Base-by-base conservation (phyloP, 1,140 invertebrate species). In the Dendrolimus kikuchii region DNA sequence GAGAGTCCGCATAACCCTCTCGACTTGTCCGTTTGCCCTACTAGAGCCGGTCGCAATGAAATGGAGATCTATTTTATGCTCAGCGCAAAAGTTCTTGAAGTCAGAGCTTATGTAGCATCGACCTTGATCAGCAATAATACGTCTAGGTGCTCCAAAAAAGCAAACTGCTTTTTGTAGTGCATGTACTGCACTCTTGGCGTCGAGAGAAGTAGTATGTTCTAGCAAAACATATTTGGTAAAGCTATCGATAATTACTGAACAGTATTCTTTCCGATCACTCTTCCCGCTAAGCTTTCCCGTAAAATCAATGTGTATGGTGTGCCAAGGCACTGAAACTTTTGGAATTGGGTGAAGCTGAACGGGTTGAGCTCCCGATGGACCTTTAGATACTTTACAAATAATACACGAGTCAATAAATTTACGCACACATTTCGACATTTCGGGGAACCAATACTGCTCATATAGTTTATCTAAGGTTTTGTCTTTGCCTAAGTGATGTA, bases 271-370 rank as follows among this genome's bases (percentile, higher is more conserved):
- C 40, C 59, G 5, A 47, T 9, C 36, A 9, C 45, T 5, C 39
- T 50, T 48, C 4, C 60, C 58, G 23, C 58, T 65, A 7, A 77
- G 56, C 50, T 63, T 62, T 7, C 72, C 74, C 5, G 64, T 45
- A 7, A 62, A 53, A 58, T 75, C 72, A 7, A 66, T 56, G 44
- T 77, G 72, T 6, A 75, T 40, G 2, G 63, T 66, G 39, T 72
- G 62, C n/a, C 64, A 69, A 7, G 73, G 66, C 41, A 47, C 54
- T 5, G 62, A 3, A 7, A 55, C 4, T 54, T 74, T 69, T 23
- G 55, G 49, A 4, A 69, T 69, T 2, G 63, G 58, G 45, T 66
- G 57, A 2, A 68, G 46, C 36, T 39, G 5, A 9, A 40, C 45
- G 53, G 62, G 66, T 40, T 4, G 44, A 8, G 43, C 43, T 7